Evolutionary conservation across 2,113 vertebrate species (phyloP).

Genomic region (Anolis sagrei): DNA sequence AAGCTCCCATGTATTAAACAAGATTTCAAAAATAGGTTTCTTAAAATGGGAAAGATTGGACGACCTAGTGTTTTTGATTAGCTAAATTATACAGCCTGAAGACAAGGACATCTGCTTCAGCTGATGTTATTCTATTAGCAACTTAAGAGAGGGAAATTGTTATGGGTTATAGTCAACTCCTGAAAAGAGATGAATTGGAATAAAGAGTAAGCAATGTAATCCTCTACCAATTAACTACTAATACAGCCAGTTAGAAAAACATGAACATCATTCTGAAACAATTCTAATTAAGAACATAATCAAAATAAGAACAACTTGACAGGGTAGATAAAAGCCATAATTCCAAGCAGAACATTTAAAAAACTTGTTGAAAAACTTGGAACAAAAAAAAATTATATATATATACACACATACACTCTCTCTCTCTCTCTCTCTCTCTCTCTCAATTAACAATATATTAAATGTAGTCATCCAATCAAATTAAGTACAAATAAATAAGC

Average conservation of each 20-base stretch:
- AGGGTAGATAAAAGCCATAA: background rate
- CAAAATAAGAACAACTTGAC: background rate
- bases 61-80: background rate
- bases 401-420: no score
- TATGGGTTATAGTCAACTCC: background rate
- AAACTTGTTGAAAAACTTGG: background rate
- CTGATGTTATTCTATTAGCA: constrained; percentile 4
- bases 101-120: background rate
- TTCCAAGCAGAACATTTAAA: background rate
- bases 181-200: background rate
- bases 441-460: no score
- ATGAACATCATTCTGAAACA: constrained; percentile 13
- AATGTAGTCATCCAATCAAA: no score
- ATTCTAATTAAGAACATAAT: background rate
- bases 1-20: background rate
- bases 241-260: background rate
- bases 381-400: no score
- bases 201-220: constrained; percentile 8
- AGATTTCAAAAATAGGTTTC: background rate
- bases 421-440: no score
- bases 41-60: background rate
- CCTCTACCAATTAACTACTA: background rate
- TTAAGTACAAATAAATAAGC: no score
- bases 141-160: background rate
- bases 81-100: background rate